These are phyloP conservation scores for Microtus pennsylvanicus DNA, from an alignment of 2,113 vertebrate genomes.

Conservation along the genomic window DNA sequence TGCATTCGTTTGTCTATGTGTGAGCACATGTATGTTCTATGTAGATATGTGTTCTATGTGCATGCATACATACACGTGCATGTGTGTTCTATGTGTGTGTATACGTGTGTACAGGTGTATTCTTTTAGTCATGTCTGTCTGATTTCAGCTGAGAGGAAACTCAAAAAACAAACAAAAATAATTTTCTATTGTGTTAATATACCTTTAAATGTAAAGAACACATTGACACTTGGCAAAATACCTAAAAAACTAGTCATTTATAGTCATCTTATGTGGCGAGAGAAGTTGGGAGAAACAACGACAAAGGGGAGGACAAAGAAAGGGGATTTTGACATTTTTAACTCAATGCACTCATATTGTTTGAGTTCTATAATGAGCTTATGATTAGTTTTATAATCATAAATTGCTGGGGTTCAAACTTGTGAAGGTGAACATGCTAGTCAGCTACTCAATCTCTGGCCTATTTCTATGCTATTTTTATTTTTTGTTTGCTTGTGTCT, in stretches of 20 bases:
- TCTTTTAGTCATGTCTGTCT: not conserved
- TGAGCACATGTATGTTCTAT: not conserved
- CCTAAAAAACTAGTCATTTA: not conserved
- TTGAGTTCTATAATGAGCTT: not conserved
- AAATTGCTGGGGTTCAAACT: not conserved
- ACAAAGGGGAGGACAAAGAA: not conserved
- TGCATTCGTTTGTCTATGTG: rapidly evolving
- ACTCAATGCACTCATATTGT: not conserved
- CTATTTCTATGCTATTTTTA: not conserved
- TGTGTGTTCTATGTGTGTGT: not conserved
- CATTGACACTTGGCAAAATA: not conserved
- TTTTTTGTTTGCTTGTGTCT: not conserved
- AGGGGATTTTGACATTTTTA: slow-evolving; percentile 2
- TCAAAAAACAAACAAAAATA: not conserved
- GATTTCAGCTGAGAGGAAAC: not conserved
- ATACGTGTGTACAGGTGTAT: not conserved
- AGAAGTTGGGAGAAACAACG: not conserved
- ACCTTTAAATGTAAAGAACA: slow-evolving; percentile 46
- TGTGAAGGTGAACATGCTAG: not conserved
- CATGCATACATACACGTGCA: not conserved
- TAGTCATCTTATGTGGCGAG: not conserved
- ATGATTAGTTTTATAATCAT: not conserved
- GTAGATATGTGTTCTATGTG: not conserved
- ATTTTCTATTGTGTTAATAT: not conserved
- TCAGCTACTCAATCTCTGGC: not conserved